Percentiles rank a stretch among this genome's conserved stretches.
Conservation (phyloP, 2,113 vertebrate genomes). For the Willisornis vidua region DNA sequence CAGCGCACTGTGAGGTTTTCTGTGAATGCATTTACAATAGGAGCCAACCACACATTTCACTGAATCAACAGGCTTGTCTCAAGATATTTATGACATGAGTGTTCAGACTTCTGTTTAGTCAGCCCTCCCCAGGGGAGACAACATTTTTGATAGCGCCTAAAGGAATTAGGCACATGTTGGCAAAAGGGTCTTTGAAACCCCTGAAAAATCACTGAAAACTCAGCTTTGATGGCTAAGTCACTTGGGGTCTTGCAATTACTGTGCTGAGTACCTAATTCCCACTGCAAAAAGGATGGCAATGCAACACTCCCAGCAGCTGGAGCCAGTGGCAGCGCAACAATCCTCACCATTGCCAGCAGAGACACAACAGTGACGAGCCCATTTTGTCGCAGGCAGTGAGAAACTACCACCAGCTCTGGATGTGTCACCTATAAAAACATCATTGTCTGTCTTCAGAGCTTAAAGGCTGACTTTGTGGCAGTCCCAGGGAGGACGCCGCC, state of each 20-base stretch:
- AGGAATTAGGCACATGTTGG: background rate
- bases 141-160: background rate
- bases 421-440: constrained; percentile 11
- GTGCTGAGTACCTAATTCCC: background rate
- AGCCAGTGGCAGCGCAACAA: background rate
- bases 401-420: background rate
- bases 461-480: background rate
- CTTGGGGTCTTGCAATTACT: background rate
- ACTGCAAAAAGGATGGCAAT: background rate
- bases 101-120: constrained; percentile 55
- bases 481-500: background rate
- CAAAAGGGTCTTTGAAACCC: background rate
- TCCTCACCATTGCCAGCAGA: background rate
- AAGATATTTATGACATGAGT: constrained; percentile 49
- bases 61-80: constrained; percentile 51
- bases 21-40: constrained; percentile 56
- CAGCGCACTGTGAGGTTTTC: constrained; percentile 52
- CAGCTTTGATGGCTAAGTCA: background rate
- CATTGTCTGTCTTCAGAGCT: background rate
- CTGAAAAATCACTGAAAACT: background rate
- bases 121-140: background rate
- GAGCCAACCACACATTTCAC: constrained; percentile 59
- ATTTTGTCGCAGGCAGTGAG: accelerated
- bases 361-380: background rate
- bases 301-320: background rate